Percentiles rank a stretch among this genome's conserved stretches.
Conservation (phyloP, 2,888 invertebrate species). For the Drosophila ustulata region DNA sequence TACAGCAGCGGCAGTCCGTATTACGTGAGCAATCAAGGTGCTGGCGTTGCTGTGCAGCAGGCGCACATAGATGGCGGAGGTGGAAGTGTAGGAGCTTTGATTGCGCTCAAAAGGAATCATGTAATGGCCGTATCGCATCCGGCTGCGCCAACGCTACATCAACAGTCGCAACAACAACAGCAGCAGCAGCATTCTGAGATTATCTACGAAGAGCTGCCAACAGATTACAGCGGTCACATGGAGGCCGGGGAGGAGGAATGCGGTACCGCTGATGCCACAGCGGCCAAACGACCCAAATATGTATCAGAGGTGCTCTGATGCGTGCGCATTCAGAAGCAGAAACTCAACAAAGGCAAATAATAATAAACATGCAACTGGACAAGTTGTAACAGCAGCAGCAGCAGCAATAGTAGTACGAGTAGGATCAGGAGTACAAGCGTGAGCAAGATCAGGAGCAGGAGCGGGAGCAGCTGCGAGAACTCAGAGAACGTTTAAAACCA, state of each 20-base stretch:
- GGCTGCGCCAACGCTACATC: constrained; percentile 61
- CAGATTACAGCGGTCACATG: constrained; percentile 83
- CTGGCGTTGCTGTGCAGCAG: constrained; percentile 63
- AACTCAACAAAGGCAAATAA: constrained; percentile 64
- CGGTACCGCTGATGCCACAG: constrained; percentile 57
- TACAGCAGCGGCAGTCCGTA: constrained; percentile 81
- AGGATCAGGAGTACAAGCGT: constrained; percentile 2
- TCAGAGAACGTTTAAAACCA: constrained; percentile 37
- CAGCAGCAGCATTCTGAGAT: constrained; percentile 73
- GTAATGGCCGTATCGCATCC: constrained; percentile 77
- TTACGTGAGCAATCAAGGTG: constrained; percentile 82
- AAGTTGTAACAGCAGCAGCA: constrained; percentile 15
- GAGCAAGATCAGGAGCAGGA: not conserved
- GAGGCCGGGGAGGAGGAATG: constrained; percentile 84
- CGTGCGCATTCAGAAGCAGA: constrained; percentile 77
- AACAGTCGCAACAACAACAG: constrained; percentile 71
- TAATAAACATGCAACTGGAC: constrained; percentile 29
- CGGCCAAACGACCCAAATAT: constrained; percentile 84
- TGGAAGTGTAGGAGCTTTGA: constrained; percentile 75
- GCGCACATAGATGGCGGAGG: constrained; percentile 59
- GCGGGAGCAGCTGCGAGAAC: constrained; percentile 8
- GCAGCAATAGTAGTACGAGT: not conserved
- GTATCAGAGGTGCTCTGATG: constrained; percentile 83
- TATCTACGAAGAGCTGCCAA: constrained; percentile 83
- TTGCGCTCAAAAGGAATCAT: constrained; percentile 84